Evolutionary conservation across 2,888 invertebrate genomes (phyloP), one percentile per base, ranked within the genome.

Genomic region (Hypena proboscidalis): DNA sequence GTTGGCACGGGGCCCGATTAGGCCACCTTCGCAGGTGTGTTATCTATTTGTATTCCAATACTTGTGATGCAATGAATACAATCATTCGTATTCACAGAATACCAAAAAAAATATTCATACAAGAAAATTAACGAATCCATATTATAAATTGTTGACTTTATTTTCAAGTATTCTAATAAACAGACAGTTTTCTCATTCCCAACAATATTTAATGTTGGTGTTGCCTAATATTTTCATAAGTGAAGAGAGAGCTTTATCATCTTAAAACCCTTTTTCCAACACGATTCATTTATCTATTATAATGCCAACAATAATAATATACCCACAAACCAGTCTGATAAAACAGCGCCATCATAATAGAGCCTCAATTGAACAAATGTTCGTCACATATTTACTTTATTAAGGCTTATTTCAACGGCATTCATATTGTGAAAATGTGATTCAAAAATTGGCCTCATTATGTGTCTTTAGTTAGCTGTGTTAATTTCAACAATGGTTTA

Each of bases 1-100:
- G 62, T 78, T 85, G 82, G 81, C 83, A 73, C 57, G 50, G 65
- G 51, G 72, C 80, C 78, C 75, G 74, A 65, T 63, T 22, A 56
- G 59, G 64, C 69, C 74, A 82, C 82, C 80, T 82, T 75, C 70
- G 58, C 83, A 85, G 84, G 83, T 87, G 81, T 79, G 70, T 63
- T n/a, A n/a, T n/a, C n/a, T n/a, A n/a, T n/a, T n/a, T n/a, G n/a
- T n/a, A n/a, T n/a, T n/a, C n/a, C n/a, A n/a, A n/a, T n/a, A n/a
- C n/a, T n/a, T n/a, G n/a, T n/a, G n/a, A n/a, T n/a, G n/a, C n/a
- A n/a, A n/a, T n/a, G n/a, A n/a, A n/a, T n/a, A n/a, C n/a, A n/a
- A n/a, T n/a, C n/a, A n/a, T n/a, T n/a, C n/a, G n/a, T n/a, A n/a
- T n/a, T n/a, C n/a, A n/a, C n/a, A n/a, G n/a, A n/a, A n/a, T n/a